A percentile compares a stretch with the other conserved stretches of the same genome.
Conservation (phyloP, 2,888 invertebrate species). For the Drosophila siamana region DNA sequence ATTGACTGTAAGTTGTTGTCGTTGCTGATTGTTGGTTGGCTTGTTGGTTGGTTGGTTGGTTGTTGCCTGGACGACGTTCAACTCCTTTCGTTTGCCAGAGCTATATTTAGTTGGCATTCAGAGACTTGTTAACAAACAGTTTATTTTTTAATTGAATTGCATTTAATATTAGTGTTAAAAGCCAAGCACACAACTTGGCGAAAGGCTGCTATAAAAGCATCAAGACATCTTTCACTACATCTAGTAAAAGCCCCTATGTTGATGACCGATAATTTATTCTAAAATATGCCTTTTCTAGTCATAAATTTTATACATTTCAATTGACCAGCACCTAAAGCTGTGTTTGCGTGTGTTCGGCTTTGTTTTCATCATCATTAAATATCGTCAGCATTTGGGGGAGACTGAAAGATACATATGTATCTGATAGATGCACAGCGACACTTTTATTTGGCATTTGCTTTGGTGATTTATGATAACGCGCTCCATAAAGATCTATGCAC, state of each 20-base stretch:
- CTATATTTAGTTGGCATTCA: constrained; percentile 51
- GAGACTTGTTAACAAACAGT: constrained; percentile 51
- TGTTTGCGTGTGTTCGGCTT: constrained; percentile 38
- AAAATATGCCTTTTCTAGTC: constrained; percentile 43
- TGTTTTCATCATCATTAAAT: constrained; percentile 64
- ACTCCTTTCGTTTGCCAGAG: constrained; percentile 32
- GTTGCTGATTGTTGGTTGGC: constrained; percentile 22
- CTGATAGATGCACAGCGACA: constrained; percentile 66
- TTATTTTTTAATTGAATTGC: constrained; percentile 65
- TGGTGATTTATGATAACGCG: constrained; percentile 78
- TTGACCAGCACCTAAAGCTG: constrained; percentile 59
- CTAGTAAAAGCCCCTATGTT: constrained; percentile 35
- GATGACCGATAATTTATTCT: constrained; percentile 56
- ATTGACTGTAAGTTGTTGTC: constrained; percentile 45
- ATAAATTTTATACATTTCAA: constrained; percentile 76
- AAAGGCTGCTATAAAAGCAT: neutral
- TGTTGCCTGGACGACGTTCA: constrained; percentile 49
- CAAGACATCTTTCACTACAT: constrained; percentile 7
- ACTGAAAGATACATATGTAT: constrained; percentile 34
- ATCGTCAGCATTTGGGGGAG: constrained; percentile 47
- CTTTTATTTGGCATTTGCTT: constrained; percentile 68
- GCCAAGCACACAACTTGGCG: constrained; percentile 12
- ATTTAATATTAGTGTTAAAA: constrained; percentile 32
- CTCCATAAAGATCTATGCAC: constrained; percentile 65
- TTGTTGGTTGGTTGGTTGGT: constrained; percentile 2